These are phyloP conservation scores for Embidobia sp. DNA, from an alignment of 2,888 invertebrate species.

Conservation along the genomic window DNA sequence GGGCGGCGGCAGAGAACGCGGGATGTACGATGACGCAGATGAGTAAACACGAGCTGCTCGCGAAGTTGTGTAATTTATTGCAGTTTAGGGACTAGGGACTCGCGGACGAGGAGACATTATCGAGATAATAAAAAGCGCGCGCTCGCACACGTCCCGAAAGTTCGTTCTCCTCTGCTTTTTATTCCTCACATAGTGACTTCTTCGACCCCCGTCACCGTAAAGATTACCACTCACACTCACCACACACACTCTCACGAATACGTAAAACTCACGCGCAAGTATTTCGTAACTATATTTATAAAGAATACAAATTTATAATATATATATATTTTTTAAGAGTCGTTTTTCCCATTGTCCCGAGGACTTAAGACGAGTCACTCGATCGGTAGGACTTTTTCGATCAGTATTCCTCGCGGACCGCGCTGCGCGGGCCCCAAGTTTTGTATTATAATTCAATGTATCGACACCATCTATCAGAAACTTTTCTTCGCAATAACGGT, in stretches of 20 bases:
- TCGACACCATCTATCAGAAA: slow-evolving; percentile 49
- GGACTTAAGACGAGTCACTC: slow-evolving; percentile 61
- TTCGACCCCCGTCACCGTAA: slow-evolving; percentile 40
- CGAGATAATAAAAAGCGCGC: slow-evolving; percentile 44
- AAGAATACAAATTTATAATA: slow-evolving; percentile 63
- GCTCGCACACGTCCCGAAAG: no score
- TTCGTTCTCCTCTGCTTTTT: slow-evolving; percentile 41
- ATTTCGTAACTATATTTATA: slow-evolving; percentile 66
- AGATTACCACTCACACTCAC: slow-evolving; percentile 36
- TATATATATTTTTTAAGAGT: slow-evolving; percentile 66
- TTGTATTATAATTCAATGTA: slow-evolving; percentile 63
- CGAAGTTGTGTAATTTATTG: slow-evolving; percentile 70
- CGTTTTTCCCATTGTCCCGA: slow-evolving; percentile 64
- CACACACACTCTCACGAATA: slow-evolving; percentile 57
- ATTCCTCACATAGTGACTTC: slow-evolving; percentile 54
- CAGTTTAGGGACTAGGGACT: slow-evolving; percentile 63
- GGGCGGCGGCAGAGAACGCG: no score
- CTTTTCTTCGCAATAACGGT: slow-evolving; percentile 59
- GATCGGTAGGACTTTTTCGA: slow-evolving; percentile 66
- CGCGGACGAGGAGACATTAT: slow-evolving; percentile 55
- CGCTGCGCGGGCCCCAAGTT: slow-evolving; percentile 10
- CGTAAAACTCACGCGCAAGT: slow-evolving; percentile 65
- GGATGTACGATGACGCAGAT: no score
- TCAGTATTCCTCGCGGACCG: slow-evolving; percentile 62
- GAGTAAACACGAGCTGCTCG: no score